Evolutionary conservation across 2,113 vertebrate genomes (phyloP), one percentile per base, ranked within the genome.

Genomic region (Campylorhamphus procurvoides): DNA sequence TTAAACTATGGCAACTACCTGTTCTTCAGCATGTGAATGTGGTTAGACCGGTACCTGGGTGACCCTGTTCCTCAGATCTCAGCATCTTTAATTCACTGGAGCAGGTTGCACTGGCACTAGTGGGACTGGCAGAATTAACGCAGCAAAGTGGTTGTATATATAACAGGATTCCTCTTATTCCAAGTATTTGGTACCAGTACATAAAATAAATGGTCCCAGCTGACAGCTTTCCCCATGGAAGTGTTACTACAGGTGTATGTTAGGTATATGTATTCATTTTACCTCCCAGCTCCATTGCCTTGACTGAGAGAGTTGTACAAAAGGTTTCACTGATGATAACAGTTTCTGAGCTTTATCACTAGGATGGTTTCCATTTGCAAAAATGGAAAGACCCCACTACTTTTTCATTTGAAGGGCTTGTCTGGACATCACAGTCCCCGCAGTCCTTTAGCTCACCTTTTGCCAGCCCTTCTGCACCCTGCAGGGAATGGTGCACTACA

Each of bases 61-160:
- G 47, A 50, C 53, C 12, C 60, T 1, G 2, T 76, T 4, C 1
- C 44, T 20, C 56, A 15, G 27, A 31, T 20, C 50, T 47, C 50
- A 50, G 63, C 58, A 40, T 12, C 81, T 52, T 35, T 44, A 66
- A 31, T 44, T 73, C 37, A 14, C 15, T 12, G 55, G 14, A 9
- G 69, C 46, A 66, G 62, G 7, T 24, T 62, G n/a, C 8, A 18
- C 50, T 25, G 58, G 53, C 28, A 2, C 9, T 14, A 1, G 18
- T 33, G 52, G 52, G 33, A 28, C 27, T 24, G 14, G 37, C 66
- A 78, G 52, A 82, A 67, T 28, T 71, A 58, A 73, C 71, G 18
- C 74, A 47, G 42, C 27, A 12, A 28, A 53, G 9, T 7, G 4
- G 35, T 25, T 4, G 0, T 2, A 14, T 18, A 0, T 28, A 20